phyloP scores from a whole-genome alignment of 2,888 invertebrate genomes.

The Tyria jacobaeae region DNA sequence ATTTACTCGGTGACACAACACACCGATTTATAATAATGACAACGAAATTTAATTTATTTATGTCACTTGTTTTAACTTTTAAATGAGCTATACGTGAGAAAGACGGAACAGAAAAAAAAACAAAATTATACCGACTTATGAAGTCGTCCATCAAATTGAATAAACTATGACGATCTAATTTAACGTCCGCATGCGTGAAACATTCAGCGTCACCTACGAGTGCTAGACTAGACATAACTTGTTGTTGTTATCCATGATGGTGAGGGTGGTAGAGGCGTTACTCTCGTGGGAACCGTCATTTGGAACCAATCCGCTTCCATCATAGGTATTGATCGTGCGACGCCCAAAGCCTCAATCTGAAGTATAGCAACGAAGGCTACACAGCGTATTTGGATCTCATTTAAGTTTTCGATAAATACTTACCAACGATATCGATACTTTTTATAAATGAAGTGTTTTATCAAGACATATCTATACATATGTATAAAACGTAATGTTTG shows the following conservation, averaged over 20 bases:
- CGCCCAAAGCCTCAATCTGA: conserved; percentile 38
- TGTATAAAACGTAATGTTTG: too few relatives aligned
- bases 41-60: too few relatives aligned
- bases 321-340: conserved; percentile 64
- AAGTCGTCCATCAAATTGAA: not conserved
- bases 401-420: not conserved
- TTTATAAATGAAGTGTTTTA: too few relatives aligned
- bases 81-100: too few relatives aligned
- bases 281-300: conserved; percentile 62
- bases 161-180: not conserved
- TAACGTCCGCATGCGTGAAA: not conserved
- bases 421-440: too few relatives aligned
- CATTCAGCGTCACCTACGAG: not conserved
- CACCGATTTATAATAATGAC: too few relatives aligned
- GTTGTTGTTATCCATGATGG: not conserved
- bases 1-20: too few relatives aligned
- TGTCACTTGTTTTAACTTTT: too few relatives aligned
- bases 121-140: not conserved
- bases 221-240: not conserved
- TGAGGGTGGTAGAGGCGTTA: conserved; percentile 36
- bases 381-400: not conserved
- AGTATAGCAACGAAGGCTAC: conserved; percentile 11
- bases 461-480: too few relatives aligned
- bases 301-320: conserved; percentile 63
- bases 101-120: too few relatives aligned